Evolutionary conservation across 2,113 vertebrate species (phyloP), one percentile per base, ranked within the genome.

Genomic region (Hippolais icterina): DNA sequence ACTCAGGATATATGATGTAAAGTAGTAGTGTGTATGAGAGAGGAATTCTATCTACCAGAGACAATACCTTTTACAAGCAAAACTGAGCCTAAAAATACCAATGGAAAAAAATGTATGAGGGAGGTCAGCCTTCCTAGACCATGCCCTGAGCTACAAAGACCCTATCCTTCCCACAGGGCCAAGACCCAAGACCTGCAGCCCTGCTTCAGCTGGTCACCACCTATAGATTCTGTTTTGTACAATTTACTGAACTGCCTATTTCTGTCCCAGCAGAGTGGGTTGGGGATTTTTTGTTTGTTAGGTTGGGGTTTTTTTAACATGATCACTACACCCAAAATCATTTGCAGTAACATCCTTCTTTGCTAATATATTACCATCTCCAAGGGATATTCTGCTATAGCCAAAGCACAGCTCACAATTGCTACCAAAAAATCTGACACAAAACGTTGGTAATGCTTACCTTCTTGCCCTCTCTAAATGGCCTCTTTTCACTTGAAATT

Each of bases 401-500:
- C 57, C 54, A 90, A 25, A 91, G 50, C 29, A 52, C 6, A 72
- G 37, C 42, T 95, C 70, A 83, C 27, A 93, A 54, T 15, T 70
- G 39, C 66, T 85, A 82, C 63, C 75, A 91, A 89, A 83, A 22
- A 42, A 71, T 56, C 70, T 35, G 39, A 93, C 75, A 70, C 12
- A 78, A 87, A 90, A 85, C 8, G 16, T 42, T 91, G 93, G 78
- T 18, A 91, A 79, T 47, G n/a, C 54, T 69, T 83, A 85, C 87
- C 81, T 80, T 77, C 74, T 72, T 85, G 70, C 61, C 66, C 85
- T 87, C 91, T 94, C 82, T 77, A 95, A 92, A 96, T 60, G 60
- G 52, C 25, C 90, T 83, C 75, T 86, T 95, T 93, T 74, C 85
- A 92, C 71, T 90, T 88, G 60, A 93, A 96, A 93, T 83, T 90